A percentile compares a stretch with the other conserved stretches of the same genome.
Conservation (phyloP, 2,113 vertebrate species). For the Notechis scutatus region DNA sequence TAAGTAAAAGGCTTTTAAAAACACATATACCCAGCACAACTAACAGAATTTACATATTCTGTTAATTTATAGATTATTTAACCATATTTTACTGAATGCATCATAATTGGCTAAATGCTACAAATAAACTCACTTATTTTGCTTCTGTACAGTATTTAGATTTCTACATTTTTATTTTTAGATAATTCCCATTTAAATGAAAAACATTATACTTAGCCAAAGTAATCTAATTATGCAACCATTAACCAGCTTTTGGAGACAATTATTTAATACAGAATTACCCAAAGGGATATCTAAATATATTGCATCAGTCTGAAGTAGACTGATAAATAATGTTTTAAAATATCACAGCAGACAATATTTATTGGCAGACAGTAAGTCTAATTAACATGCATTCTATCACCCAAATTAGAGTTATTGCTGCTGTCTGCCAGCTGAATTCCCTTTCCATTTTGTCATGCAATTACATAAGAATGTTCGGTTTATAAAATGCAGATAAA, state of each 20-base stretch:
- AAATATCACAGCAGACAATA: not conserved
- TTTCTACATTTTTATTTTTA: not conserved
- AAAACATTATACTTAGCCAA: not conserved
- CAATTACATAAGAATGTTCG: not conserved
- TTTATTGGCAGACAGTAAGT: not conserved
- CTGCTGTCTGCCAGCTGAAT: not conserved
- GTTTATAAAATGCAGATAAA: not conserved
- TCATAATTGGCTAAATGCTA: not conserved
- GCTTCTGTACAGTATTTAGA: not conserved
- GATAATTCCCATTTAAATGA: not conserved
- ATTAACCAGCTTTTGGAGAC: not conserved
- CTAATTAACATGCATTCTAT: constrained; percentile 1
- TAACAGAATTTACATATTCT: not conserved
- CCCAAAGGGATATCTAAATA: not conserved
- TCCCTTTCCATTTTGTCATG: not conserved
- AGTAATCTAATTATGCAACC: not conserved
- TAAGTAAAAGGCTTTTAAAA: not conserved
- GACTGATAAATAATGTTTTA: not conserved
- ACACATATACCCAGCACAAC: not conserved
- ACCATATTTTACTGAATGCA: not conserved
- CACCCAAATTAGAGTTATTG: constrained; percentile 20
- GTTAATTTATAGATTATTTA: not conserved
- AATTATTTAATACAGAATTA: not conserved
- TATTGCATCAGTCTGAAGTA: not conserved
- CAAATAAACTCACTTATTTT: not conserved